phyloP scores from a whole-genome alignment of 2,888 invertebrate genomes.

The Acronicta psi region DNA sequence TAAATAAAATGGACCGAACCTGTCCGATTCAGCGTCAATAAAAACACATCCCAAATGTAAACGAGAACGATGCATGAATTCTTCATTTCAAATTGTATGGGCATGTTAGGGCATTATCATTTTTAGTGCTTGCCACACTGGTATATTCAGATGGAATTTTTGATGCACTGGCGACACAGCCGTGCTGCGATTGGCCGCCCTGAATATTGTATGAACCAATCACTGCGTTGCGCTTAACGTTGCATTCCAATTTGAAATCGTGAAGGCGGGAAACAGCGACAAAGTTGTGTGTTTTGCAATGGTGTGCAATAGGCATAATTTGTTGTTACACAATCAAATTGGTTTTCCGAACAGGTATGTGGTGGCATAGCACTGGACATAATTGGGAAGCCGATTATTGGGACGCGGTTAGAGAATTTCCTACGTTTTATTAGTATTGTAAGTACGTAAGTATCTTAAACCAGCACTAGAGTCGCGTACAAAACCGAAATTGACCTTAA shows the following conservation, averaged over 20 bases:
- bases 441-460: conserved; percentile 31
- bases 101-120: conserved; percentile 89
- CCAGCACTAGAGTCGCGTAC: conserved; percentile 1
- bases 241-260: conserved; percentile 88
- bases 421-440: conserved; percentile 56
- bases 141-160: conserved; percentile 89
- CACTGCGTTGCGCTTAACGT: conserved; percentile 84
- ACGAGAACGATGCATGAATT: conserved; percentile 84
- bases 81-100: conserved; percentile 88
- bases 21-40: conserved; percentile 83
- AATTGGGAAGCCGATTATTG: conserved; percentile 57
- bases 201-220: conserved; percentile 90
- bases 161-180: conserved; percentile 89
- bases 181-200: conserved; percentile 84
- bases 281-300: conserved; percentile 81
- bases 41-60: conserved; percentile 85
- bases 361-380: conserved; percentile 54
- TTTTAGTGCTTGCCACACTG: conserved; percentile 89
- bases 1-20: conserved; percentile 82
- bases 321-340: conserved; percentile 78
- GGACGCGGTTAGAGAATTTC: conserved; percentile 50
- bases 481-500: no score
- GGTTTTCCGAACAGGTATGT: conserved; percentile 64
- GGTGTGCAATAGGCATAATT: conserved; percentile 75
- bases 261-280: conserved; percentile 84